Base-by-base conservation (phyloP, 2,113 vertebrate genomes). In the Aegotheles bennettii region DNA sequence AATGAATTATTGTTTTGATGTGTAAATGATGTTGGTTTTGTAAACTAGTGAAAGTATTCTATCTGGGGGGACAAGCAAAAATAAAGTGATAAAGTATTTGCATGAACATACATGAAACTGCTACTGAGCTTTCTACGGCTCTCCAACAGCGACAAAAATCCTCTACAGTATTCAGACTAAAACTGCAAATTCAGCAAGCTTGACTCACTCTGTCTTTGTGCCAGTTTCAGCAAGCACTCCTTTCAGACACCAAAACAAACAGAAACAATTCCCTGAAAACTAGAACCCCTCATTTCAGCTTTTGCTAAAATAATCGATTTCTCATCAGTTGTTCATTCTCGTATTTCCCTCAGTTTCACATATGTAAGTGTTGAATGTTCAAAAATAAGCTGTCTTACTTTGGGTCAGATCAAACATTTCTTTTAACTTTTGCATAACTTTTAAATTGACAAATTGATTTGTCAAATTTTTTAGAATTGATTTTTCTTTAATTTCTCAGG, bases 1-100 rank as follows among this genome's bases (percentile, higher is more conserved):
- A 95, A 96, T 93, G 92, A 97, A 96, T 97, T 95, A 96, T 94
- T 90, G 88, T 96, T 96, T 96, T 97, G 94, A 97, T 90, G 94
- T 94, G 85, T 89, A 94, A 94, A 96, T 93, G 73, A 87, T 93
- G 82, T 82, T 61, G 88, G 88, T 95, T 94, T 84, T 76, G 53
- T 95, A 13, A 79, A 48, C 57, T 1, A 92, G 90, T 71, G 93
- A 88, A 92, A 93, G 92, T 89, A 75, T 78, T 84, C 76, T 89
- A 38, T 93, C 63, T 84, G 60, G 31, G 90, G 85, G 93, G 88
- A 95, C 90, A 90, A 68, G 75, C 43, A 68, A n/a, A 68, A 45
- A 43, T 31, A 40, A 84, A 83, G 90, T 6, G 54, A 90, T 84
- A 9, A 87, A 56, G 40, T 24, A 48, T 60, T 84, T 94, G 79